Evolutionary conservation across 1,140 invertebrate species (phyloP).

Genomic region (Wasmannia auropunctata): DNA sequence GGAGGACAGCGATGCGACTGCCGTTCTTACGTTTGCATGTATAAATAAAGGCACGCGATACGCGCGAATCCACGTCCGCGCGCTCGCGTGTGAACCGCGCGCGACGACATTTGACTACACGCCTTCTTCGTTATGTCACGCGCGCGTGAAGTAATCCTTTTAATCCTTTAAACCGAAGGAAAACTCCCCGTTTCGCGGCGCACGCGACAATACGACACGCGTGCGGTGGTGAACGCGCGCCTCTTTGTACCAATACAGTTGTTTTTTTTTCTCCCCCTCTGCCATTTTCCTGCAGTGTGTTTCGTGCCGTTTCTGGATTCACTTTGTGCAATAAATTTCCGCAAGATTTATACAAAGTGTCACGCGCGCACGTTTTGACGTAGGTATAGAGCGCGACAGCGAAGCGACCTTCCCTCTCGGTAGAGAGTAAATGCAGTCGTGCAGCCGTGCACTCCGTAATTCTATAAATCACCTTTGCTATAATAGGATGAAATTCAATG

Average conservation of each 20-base stretch:
- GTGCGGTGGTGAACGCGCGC: not conserved
- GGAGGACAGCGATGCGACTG: conserved; percentile 40
- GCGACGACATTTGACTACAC: conserved; percentile 1
- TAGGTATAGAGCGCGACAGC: not conserved
- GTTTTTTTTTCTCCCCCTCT: not conserved
- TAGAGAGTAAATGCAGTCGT: conserved; percentile 39
- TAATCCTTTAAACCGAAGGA: not conserved
- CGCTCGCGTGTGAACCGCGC: not conserved
- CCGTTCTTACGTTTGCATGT: conserved; percentile 77
- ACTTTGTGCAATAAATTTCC: conserved; percentile 10
- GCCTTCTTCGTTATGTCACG: not conserved
- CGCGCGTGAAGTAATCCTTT: not conserved
- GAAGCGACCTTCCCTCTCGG: not conserved
- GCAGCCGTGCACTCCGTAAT: conserved; percentile 32
- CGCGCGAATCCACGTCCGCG: not conserved
- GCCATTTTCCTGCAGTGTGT: not conserved
- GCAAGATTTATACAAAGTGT: conserved; percentile 4
- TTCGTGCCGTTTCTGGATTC: conserved; percentile 12
- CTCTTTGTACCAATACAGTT: conserved; percentile 1
- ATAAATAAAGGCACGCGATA: conserved; percentile 68
- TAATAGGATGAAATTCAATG: conserved; percentile 53
- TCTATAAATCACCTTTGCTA: conserved; percentile 57
- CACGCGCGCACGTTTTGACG: not conserved
- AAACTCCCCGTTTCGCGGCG: too few relatives aligned
- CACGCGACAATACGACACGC: not conserved